Conservation (phyloP, 2,888 invertebrate genomes). For the Platerodrilus igneus region DNA sequence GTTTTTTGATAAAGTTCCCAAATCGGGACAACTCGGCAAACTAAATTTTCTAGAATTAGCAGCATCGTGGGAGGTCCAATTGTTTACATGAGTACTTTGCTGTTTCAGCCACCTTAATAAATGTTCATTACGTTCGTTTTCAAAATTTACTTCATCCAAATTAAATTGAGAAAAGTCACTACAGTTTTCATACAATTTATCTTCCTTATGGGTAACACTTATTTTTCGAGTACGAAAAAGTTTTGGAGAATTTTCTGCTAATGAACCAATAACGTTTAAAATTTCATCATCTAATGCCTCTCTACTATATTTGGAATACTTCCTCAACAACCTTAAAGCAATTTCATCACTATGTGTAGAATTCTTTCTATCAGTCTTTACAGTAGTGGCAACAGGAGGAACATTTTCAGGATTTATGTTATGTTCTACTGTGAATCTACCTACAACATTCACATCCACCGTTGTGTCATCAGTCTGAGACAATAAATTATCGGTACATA, state of each 20-base stretch:
- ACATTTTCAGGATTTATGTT: slow-evolving; percentile 7
- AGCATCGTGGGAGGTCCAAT: slow-evolving; percentile 9
- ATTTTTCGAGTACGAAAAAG: slow-evolving; percentile 35
- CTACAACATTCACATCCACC: slow-evolving; percentile 23
- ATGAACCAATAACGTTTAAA: slow-evolving; percentile 42
- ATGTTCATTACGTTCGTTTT: slow-evolving; percentile 45
- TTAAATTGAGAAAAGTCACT: slow-evolving; percentile 29
- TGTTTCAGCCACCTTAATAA: slow-evolving; percentile 46
- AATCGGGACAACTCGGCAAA: slow-evolving; percentile 15
- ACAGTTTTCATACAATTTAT: slow-evolving; percentile 45
- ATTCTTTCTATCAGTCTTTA: slow-evolving; percentile 39
- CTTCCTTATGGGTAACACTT: slow-evolving; percentile 41
- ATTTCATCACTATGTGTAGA: slow-evolving; percentile 45
- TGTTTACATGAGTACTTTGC: slow-evolving; percentile 37
- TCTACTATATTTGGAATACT: slow-evolving; percentile 47
- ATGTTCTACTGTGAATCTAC: slow-evolving; percentile 25
- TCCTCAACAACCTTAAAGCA: slow-evolving; percentile 44
- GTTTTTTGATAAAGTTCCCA: neutral
- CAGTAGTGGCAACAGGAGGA: slow-evolving; percentile 25
- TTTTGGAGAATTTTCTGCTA: slow-evolving; percentile 15
- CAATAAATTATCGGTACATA: slow-evolving; percentile 48
- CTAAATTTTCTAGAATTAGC: slow-evolving; percentile 16
- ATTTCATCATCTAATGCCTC: slow-evolving; percentile 44
- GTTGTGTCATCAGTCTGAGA: slow-evolving; percentile 30
- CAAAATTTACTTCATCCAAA: slow-evolving; percentile 35